Evolutionary conservation across 2,888 invertebrate species (phyloP), one percentile per base, ranked within the genome.

Genomic region (Drosophila planitibia): DNA sequence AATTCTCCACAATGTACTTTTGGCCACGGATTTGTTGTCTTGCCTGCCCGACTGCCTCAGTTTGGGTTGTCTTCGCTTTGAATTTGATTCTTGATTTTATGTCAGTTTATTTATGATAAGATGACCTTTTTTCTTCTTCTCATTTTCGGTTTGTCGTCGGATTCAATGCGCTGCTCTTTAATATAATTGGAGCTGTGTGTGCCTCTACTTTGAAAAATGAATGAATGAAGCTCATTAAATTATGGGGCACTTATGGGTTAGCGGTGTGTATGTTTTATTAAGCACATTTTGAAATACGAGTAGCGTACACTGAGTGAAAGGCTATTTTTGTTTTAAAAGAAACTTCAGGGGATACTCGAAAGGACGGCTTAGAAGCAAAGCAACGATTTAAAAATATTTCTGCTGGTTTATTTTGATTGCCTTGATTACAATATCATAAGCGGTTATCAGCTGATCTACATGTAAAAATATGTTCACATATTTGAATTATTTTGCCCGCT

Each of bases 61-160:
- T 59, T 67, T 51, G 30, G 52, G 41, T 59, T 82, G 73, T 75
- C 77, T 83, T 83, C 77, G 81, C 72, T 81, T 90, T 89, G 91
- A 89, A 88, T 88, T 90, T 88, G 89, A 88, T 88, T 91, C 88
- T 87, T 90, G 91, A 90, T 91, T 90, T 90, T 79, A 84, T 89
- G 90, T 90, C 86, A 89, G 89, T 89, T 91, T 91, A 90, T 91
- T 90, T 89, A 91, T 86, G 90, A 89, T 89, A 90, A 90, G 90
- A 86, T 90, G 88, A 82, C 83, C 83, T 89, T 88, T 90, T 82
- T 75, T 49, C 63, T 60, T 58, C 58, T 63, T 65, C 52, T 68
- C 58, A 30, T 74, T 70, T 72, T 70, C 68, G 65, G 55, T n/a
- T 64, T 76, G 65, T 75, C 81, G 72, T 73, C 74, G 67, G 71